A percentile compares a stretch with the other conserved stretches of the same genome.
Conservation (phyloP, 2,797 vertebrate species). For the Gila robusta region DNA sequence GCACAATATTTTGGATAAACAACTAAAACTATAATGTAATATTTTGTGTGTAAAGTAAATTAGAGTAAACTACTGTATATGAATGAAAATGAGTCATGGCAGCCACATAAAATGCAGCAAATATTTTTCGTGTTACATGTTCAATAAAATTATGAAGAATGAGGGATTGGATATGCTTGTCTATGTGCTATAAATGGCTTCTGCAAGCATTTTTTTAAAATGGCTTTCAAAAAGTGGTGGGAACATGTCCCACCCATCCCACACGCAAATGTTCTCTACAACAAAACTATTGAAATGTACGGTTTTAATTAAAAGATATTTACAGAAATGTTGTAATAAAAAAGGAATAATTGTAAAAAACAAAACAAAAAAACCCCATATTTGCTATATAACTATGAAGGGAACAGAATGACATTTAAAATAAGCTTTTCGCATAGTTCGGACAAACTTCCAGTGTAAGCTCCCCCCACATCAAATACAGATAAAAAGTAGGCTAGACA, state of each 20-base stretch:
- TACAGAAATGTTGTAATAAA: too few relatives aligned
- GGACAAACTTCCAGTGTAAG: too few relatives aligned
- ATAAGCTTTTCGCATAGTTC: too few relatives aligned
- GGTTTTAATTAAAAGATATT: too few relatives aligned
- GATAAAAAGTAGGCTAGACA: too few relatives aligned
- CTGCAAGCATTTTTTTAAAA: background rate
- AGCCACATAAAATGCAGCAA: background rate
- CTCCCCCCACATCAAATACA: too few relatives aligned
- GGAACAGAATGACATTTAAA: too few relatives aligned
- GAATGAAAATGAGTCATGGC: background rate
- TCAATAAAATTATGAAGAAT: background rate
- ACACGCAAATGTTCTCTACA: background rate
- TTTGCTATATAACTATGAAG: too few relatives aligned
- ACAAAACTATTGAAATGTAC: background rate
- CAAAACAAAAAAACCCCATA: too few relatives aligned
- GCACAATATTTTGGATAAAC: background rate
- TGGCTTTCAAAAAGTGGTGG: background rate
- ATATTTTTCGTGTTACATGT: too few relatives aligned
- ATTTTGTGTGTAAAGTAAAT: background rate
- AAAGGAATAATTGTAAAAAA: too few relatives aligned
- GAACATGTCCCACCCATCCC: background rate
- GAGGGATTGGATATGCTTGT: background rate
- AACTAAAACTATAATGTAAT: background rate
- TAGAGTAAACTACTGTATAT: background rate
- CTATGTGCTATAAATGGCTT: background rate